phyloP scores from a whole-genome alignment of 2,797 vertebrate species.

The Eidolon dupreanum region DNA sequence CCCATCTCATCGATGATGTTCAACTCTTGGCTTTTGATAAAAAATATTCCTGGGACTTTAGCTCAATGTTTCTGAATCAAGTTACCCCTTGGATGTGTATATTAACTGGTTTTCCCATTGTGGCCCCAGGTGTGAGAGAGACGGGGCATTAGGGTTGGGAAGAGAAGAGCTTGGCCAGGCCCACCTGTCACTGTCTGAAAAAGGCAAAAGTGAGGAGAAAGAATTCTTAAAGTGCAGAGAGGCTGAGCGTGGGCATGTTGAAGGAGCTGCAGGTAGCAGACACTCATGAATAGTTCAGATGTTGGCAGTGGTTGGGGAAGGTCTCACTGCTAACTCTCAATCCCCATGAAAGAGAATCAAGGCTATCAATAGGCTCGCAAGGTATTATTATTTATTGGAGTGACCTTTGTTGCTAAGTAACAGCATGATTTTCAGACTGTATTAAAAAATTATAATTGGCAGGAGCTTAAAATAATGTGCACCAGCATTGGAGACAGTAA shows the following conservation, averaged over 20 bases:
- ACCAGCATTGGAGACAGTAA: conserved; percentile 73
- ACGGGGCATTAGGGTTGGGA: not conserved
- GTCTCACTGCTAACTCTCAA: conserved; percentile 1
- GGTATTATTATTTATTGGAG: conserved; percentile 78
- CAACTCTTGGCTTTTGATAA: not conserved
- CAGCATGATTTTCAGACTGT: conserved; percentile 79
- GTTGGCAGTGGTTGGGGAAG: not conserved
- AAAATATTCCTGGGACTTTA: not conserved
- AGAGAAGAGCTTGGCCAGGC: not conserved
- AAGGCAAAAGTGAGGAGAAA: not conserved
- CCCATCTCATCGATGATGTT: not conserved
- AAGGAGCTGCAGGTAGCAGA: not conserved
- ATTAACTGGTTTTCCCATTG: not conserved
- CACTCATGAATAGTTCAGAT: not conserved
- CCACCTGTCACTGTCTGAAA: not conserved
- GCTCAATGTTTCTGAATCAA: not conserved
- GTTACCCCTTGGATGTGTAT: not conserved
- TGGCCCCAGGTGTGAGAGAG: not conserved
- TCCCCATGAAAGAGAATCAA: conserved; percentile 59
- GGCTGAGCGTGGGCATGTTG: not conserved
- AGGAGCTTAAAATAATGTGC: conserved; percentile 80
- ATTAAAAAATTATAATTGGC: conserved; percentile 82
- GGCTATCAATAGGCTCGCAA: conserved; percentile 65
- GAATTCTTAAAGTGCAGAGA: not conserved
- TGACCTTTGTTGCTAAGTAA: conserved; percentile 81